A percentile compares a stretch with the other conserved stretches of the same genome.
These are phyloP conservation scores for Marmota monax DNA, from an alignment of 2,113 vertebrate genomes.

Conservation along the genomic window DNA sequence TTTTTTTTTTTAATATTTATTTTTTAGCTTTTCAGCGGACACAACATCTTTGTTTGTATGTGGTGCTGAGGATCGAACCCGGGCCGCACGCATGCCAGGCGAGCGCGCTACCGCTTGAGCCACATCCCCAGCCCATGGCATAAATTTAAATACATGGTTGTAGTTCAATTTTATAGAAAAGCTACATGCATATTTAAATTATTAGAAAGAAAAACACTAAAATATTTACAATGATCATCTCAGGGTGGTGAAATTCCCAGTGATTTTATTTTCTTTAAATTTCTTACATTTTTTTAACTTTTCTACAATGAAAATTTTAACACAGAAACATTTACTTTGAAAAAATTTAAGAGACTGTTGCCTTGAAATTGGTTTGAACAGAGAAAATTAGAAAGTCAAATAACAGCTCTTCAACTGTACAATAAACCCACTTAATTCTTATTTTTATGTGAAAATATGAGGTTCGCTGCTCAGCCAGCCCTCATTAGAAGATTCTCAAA, in stretches of 20 bases:
- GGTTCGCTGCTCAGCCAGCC: constrained; percentile 45
- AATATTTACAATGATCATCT: constrained; percentile 16
- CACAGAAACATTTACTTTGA: constrained; percentile 7
- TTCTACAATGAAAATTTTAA: neutral
- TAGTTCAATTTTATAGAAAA: constrained; percentile 14
- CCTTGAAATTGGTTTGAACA: neutral
- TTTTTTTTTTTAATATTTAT: too few relatives aligned
- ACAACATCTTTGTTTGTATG: too few relatives aligned
- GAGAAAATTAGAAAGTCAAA: constrained; percentile 23
- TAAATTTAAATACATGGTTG: neutral
- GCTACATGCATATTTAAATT: neutral
- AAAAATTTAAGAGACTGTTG: neutral
- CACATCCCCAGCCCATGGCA: too few relatives aligned
- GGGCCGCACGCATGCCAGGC: too few relatives aligned
- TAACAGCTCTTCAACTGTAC: neutral
- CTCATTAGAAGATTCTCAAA: constrained; percentile 55
- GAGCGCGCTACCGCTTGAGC: too few relatives aligned
- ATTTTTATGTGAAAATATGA: constrained; percentile 32
- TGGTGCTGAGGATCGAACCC: too few relatives aligned
- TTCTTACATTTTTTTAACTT: constrained; percentile 28
- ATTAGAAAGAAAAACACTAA: neutral
- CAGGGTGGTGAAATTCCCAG: neutral
- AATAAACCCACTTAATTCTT: constrained; percentile 31
- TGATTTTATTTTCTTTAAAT: constrained; percentile 4
- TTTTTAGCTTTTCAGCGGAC: too few relatives aligned